These are phyloP conservation scores for Pseudococcus viburni DNA, from an alignment of 2,888 invertebrate species.

Conservation along the genomic window DNA sequence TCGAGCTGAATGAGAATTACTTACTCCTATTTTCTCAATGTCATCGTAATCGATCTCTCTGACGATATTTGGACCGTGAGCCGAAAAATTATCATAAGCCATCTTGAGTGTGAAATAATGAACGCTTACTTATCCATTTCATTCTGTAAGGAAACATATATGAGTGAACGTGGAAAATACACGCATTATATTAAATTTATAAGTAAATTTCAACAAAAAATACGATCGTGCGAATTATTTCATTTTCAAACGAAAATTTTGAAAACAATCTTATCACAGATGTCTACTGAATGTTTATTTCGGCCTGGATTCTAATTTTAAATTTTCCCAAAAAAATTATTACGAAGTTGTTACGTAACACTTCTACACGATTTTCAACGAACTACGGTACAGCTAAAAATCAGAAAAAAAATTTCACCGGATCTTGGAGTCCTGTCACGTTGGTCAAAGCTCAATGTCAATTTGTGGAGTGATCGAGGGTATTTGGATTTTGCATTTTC, in stretches of 20 bases:
- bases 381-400: neutral
- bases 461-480: slow-evolving; percentile 23
- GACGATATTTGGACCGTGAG: slow-evolving; percentile 75
- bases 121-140: neutral
- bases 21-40: slow-evolving; percentile 82
- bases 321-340: no score
- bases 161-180: neutral
- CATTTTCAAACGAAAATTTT: neutral
- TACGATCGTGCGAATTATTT: neutral
- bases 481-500: slow-evolving; percentile 7
- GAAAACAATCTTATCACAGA: slow-evolving; percentile 48
- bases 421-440: slow-evolving; percentile 20
- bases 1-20: slow-evolving; percentile 66
- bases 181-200: neutral
- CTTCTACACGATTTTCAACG: neutral
- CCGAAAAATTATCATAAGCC: slow-evolving; percentile 30
- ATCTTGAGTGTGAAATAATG: neutral
- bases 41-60: slow-evolving; percentile 85
- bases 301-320: no score
- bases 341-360: neutral
- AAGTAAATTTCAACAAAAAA: neutral
- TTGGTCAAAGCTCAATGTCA: slow-evolving; percentile 58
- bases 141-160: neutral
- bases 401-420: neutral
- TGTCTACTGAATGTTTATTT: neutral